Conservation (phyloP, 2,888 invertebrate species). For the Microctonus brassicae region DNA sequence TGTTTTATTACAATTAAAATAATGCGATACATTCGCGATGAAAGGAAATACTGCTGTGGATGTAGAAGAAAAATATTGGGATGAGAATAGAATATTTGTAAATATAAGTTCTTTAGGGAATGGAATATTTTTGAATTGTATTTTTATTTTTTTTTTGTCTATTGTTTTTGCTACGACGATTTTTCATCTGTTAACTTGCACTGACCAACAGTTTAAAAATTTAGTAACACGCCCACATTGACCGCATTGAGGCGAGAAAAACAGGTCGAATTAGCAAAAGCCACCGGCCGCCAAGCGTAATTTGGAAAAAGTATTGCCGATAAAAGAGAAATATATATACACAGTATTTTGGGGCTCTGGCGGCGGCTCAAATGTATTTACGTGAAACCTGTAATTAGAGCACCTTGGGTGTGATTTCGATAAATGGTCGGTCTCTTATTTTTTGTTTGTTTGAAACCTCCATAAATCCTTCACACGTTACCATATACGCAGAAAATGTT, state of each 20-base stretch:
- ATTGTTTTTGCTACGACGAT: not conserved
- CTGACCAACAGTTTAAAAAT: not conserved
- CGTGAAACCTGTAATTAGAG: conserved; percentile 62
- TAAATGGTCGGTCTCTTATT: conserved; percentile 50
- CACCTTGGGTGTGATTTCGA: conserved; percentile 65
- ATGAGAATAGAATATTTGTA: too few species aligned
- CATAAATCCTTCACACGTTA: conserved; percentile 41
- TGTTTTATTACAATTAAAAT: conserved; percentile 4
- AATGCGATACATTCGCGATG: not conserved
- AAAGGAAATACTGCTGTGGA: not conserved
- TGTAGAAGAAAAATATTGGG: not conserved
- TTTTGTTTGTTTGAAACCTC: conserved; percentile 23
- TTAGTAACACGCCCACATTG: conserved; percentile 10
- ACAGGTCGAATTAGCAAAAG: conserved; percentile 32
- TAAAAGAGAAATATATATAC: conserved; percentile 21
- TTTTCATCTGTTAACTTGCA: conserved; percentile 2
- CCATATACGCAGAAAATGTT: not conserved
- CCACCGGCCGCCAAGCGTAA: conserved; percentile 8
- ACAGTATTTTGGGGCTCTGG: conserved; percentile 8
- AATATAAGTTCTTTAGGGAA: too few species aligned
- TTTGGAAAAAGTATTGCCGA: conserved; percentile 43
- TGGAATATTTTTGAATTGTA: not conserved
- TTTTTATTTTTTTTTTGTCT: not conserved
- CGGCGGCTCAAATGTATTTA: not conserved
- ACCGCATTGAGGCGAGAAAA: conserved; percentile 32